phyloP scores from a whole-genome alignment of 2,113 vertebrate species.

The Tor tambroides region DNA sequence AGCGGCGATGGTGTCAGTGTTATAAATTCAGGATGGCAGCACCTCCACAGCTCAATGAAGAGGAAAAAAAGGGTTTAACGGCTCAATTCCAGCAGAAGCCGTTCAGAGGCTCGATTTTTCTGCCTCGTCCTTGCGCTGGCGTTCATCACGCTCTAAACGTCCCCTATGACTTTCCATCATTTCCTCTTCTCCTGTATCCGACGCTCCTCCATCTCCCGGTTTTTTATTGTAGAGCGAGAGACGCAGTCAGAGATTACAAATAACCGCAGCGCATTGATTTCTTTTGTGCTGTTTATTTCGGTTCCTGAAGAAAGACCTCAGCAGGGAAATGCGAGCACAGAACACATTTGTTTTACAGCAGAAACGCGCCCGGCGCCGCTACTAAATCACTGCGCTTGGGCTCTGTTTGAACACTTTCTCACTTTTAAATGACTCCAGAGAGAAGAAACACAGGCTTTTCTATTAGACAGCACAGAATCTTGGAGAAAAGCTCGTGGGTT shows the following conservation, averaged over 20 bases:
- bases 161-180: background rate
- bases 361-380: background rate
- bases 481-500: background rate
- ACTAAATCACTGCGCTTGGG: background rate
- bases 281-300: slow-evolving; percentile 21
- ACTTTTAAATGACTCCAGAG: slow-evolving; percentile 12
- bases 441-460: slow-evolving; percentile 20
- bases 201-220: background rate
- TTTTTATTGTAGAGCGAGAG: background rate
- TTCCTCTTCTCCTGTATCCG: slow-evolving; percentile 1
- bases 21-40: slow-evolving; percentile 73
- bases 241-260: slow-evolving; percentile 53
- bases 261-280: slow-evolving; percentile 55
- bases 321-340: background rate
- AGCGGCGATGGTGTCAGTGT: slow-evolving; percentile 53
- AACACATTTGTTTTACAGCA: slow-evolving; percentile 30
- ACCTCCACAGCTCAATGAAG: slow-evolving; percentile 68
- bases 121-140: slow-evolving; percentile 1
- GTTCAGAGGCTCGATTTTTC: background rate
- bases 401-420: slow-evolving; percentile 15
- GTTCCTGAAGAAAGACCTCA: slow-evolving; percentile 11
- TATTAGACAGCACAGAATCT: background rate
- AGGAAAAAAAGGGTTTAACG: slow-evolving; percentile 69
- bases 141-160: background rate
- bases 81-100: slow-evolving; percentile 54